Percentiles rank a stretch among this genome's conserved stretches.
Evolutionary conservation across 2,113 vertebrate species (phyloP).

Genomic region (Phylloscopus whistleri): DNA sequence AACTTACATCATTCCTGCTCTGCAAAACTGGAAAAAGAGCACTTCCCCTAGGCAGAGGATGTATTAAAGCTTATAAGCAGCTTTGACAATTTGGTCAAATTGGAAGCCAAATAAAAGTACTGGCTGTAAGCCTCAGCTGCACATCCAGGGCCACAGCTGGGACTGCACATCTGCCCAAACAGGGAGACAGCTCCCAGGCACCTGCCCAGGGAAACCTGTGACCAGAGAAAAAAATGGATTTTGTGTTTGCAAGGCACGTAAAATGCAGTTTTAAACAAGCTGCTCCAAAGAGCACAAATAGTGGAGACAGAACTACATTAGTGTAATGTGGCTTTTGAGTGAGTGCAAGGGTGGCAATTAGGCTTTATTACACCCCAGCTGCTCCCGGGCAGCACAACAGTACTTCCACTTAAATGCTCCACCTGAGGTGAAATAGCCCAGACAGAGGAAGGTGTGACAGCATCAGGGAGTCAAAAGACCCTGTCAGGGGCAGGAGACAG

Average conservation of each 20-base stretch:
- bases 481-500: not conserved
- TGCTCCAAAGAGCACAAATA: not conserved
- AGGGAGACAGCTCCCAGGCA: not conserved
- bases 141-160: constrained; percentile 3
- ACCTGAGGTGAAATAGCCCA: not conserved
- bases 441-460: not conserved
- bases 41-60: not conserved
- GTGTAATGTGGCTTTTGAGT: not conserved
- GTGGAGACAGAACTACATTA: not conserved
- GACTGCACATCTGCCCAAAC: not conserved
- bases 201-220: rapidly evolving
- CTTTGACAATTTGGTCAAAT: not conserved
- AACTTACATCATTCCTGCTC: not conserved
- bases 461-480: not conserved
- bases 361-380: not conserved
- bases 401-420: not conserved
- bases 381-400: not conserved
- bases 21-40: not conserved
- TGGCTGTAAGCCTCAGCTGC: not conserved
- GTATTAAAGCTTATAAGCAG: not conserved
- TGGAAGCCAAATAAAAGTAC: not conserved
- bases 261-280: not conserved
- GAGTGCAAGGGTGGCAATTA: not conserved
- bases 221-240: not conserved
- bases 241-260: not conserved